Base-by-base conservation (phyloP, 2,113 vertebrate genomes). In the Menidia beryllina region DNA sequence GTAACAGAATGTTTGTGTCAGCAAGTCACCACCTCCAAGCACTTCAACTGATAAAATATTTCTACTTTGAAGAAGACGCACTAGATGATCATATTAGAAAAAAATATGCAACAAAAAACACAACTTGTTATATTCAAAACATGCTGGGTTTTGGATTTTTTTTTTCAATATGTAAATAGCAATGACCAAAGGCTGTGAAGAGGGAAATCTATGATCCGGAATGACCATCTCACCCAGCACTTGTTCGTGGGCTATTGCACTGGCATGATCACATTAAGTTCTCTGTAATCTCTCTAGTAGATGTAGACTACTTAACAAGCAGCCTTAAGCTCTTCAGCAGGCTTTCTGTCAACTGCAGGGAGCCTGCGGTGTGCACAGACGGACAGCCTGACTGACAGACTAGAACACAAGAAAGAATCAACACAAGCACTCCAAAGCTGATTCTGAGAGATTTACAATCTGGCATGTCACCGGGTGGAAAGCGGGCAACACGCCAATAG, bases 241-340 rank as follows among this genome's bases (percentile, higher is more conserved):
- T 84, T 74, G 68, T 73, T 72, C 57, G 75, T 38, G 70, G 72
- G 38, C 69, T 51, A 51, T 54, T 68, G 77, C 65, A 66, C 26
- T 74, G 61, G 72, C 71, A 62, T 75, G 74, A 84, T 85, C 78
- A 72, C 81, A 77, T 87, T 82, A 85, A 87, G 76, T 71, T 77
- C 48, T 59, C 76, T 86, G 89, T 87, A 90, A 92, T 89, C 89
- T 82, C 86, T 71, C 81, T 79, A 73, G 79, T 85, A 86, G 83
- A 88, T 83, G 84, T 86, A 85, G 82, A 66, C 89, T 85, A 86
- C 85, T 87, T 89, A 90, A 91, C 85, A 77, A 79, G 76, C 72
- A 59, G 89, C 75, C 79, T 85, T 91, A 91, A 93, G 84, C 88
- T 85, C 75, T 86, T 86, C 83, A 79, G 79, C 86, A 77, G 79